A percentile compares a stretch with the other conserved stretches of the same genome.
phyloP scores from a whole-genome alignment of 2,797 vertebrate genomes.

The Propithecus perrieri region DNA sequence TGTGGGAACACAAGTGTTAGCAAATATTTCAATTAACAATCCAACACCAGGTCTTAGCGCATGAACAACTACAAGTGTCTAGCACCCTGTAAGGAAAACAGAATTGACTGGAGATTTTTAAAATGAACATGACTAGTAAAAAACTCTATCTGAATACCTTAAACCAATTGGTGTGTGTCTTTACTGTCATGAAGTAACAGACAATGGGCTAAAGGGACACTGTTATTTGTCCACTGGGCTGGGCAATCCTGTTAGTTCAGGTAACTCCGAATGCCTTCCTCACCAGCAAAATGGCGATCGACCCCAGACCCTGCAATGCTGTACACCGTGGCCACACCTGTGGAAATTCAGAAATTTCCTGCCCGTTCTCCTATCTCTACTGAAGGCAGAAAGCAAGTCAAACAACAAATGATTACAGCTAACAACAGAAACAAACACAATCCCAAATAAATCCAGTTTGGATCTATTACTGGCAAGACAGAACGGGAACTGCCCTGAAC shows the following conservation, averaged over 20 bases:
- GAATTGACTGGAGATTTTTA: background rate
- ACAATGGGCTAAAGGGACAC: background rate
- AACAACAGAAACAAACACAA: background rate
- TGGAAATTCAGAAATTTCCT: background rate
- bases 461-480: background rate
- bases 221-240: background rate
- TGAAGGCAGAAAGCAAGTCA: conserved; percentile 12
- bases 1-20: background rate
- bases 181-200: background rate
- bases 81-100: background rate
- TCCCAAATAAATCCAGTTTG: background rate
- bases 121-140: background rate
- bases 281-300: background rate
- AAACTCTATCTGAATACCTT: background rate
- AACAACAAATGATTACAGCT: background rate
- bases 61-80: background rate
- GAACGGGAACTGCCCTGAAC: background rate
- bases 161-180: background rate
- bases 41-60: background rate
- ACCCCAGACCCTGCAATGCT: background rate
- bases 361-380: background rate
- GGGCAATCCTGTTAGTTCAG: background rate
- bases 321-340: fast-evolving
- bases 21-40: background rate
- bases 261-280: background rate